Conservation (phyloP, 2,113 vertebrate species). For the Hypomesus transpacificus region DNA sequence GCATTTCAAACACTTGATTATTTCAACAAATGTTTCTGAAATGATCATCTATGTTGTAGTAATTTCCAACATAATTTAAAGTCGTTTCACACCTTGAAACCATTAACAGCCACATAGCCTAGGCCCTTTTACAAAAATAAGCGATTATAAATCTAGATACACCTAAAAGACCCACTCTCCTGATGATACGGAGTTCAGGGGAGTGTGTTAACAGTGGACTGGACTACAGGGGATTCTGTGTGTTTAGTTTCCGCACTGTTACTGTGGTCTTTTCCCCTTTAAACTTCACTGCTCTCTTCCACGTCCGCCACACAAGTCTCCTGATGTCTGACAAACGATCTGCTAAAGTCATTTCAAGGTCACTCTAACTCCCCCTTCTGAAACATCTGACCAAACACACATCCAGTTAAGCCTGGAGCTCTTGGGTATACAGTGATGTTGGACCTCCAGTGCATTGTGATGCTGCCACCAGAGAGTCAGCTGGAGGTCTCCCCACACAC, state of each 20-base stretch:
- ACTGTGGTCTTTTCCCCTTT: constrained; percentile 22
- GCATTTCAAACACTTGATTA: not conserved
- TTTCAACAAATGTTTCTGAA: constrained; percentile 18
- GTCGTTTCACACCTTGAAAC: constrained; percentile 14
- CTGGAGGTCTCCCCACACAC: constrained; percentile 8
- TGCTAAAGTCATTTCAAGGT: constrained; percentile 49
- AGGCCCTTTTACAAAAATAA: constrained; percentile 10
- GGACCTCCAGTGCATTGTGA: constrained; percentile 24
- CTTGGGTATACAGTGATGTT: not conserved
- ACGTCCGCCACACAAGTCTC: constrained; percentile 23
- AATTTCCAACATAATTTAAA: constrained; percentile 17
- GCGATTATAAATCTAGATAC: too few species aligned
- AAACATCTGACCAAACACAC: constrained; percentile 36
- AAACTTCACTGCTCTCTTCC: constrained; percentile 18
- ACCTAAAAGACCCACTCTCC: not conserved
- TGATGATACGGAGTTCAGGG: constrained; percentile 40
- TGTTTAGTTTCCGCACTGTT: constrained; percentile 6
- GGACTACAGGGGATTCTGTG: constrained; percentile 6
- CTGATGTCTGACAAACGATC: constrained; percentile 36
- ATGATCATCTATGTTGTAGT: not conserved
- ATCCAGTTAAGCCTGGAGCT: constrained; percentile 27
- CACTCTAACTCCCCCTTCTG: constrained; percentile 31
- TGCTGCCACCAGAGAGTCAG: constrained; percentile 11
- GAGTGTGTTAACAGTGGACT: constrained; percentile 37
- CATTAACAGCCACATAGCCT: constrained; percentile 8